These are phyloP conservation scores for Cyanoderma ruficeps DNA, from an alignment of 2,113 vertebrate genomes.

Conservation along the genomic window DNA sequence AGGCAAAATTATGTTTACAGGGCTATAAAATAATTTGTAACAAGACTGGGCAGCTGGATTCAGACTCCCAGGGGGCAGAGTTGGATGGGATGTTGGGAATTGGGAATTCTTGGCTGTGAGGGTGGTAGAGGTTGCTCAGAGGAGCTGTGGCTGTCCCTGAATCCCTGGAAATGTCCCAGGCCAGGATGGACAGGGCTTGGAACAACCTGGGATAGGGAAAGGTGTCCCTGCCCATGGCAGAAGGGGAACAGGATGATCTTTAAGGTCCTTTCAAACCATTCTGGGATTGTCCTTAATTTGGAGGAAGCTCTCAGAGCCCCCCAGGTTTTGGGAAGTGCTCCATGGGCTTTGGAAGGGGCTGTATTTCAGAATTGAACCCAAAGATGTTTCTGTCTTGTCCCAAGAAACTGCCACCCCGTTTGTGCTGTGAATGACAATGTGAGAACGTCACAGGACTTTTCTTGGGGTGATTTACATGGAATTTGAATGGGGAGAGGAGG, in stretches of 20 bases:
- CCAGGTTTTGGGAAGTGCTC: not conserved
- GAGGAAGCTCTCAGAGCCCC: not conserved
- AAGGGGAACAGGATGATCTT: not conserved
- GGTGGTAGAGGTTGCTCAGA: accelerated
- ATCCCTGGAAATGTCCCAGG: not conserved
- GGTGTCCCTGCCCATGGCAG: not conserved
- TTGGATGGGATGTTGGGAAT: not conserved
- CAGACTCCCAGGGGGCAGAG: not conserved
- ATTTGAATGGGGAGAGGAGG: not conserved
- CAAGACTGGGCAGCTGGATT: not conserved
- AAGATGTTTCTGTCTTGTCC: not conserved
- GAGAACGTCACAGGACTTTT: not conserved
- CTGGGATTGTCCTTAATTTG: not conserved
- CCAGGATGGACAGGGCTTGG: accelerated
- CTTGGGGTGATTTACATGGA: not conserved
- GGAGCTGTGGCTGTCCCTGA: not conserved
- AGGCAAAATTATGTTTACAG: not conserved
- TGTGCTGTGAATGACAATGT: not conserved
- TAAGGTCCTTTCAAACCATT: not conserved
- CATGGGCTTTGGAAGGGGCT: not conserved
- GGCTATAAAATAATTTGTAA: accelerated
- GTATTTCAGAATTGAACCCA: not conserved
- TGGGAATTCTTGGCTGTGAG: not conserved
- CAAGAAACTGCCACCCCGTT: accelerated
- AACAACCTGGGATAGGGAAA: accelerated